A percentile compares a stretch with the other conserved stretches of the same genome.
phyloP scores from a whole-genome alignment of 2,113 vertebrate species.

The Dryoscopus gambensis region DNA sequence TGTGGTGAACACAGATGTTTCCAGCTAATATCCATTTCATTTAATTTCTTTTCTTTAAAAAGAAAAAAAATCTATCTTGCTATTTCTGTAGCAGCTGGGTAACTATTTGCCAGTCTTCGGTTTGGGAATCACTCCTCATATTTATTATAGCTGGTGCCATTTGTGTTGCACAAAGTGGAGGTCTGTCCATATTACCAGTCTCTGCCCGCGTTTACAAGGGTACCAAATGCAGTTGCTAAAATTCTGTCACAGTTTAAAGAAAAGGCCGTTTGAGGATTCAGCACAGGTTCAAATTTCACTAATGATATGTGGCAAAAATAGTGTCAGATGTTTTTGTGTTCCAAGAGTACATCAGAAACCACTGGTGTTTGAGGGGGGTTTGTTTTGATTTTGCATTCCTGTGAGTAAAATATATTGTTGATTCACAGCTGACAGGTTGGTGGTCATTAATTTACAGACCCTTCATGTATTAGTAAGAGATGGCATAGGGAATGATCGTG shows the following conservation, averaged over 20 bases:
- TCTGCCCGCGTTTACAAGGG: constrained; percentile 33
- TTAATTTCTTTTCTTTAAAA: constrained; percentile 79
- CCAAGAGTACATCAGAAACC: background rate
- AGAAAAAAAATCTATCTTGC: constrained; percentile 71
- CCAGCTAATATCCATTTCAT: constrained; percentile 83
- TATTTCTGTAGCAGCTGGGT: constrained; percentile 80
- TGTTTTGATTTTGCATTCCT: constrained; percentile 44
- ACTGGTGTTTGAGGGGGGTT: background rate
- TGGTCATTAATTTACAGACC: constrained; percentile 19
- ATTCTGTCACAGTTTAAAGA: constrained; percentile 37
- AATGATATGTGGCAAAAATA: constrained; percentile 45
- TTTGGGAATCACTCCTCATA: constrained; percentile 74
- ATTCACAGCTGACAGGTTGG: constrained; percentile 2
- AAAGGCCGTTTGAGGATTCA: constrained; percentile 2
- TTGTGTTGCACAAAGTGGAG: constrained; percentile 55
- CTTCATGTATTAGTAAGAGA: background rate
- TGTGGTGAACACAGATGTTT: constrained; percentile 83
- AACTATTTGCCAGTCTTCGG: constrained; percentile 70
- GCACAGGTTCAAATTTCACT: constrained; percentile 36
- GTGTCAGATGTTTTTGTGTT: constrained; percentile 38
- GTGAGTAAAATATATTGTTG: background rate
- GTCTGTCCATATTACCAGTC: constrained; percentile 60
- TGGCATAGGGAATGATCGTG: background rate
- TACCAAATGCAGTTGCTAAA: constrained; percentile 56
- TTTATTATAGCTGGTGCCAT: constrained; percentile 66